phyloP scores from a whole-genome alignment of 2,113 vertebrate species.

The Gadus chalcogrammus region DNA sequence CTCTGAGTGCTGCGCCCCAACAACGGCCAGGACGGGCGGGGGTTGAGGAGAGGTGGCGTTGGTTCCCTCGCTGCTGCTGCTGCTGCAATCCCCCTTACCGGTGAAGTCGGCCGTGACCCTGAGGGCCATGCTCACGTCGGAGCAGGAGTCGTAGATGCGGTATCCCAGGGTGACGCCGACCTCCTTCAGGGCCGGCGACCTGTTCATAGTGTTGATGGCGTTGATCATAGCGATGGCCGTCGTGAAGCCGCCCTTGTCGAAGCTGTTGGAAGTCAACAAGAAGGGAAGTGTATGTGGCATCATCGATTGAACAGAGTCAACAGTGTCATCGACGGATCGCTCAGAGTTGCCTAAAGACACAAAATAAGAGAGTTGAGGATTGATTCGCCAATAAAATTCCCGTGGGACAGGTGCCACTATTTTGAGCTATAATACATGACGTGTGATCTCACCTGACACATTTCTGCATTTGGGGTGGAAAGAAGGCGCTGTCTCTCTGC shows the following conservation, averaged over 20 bases:
- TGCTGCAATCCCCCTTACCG: constrained; percentile 42
- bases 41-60: constrained; percentile 60
- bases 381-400: background rate
- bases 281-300: background rate
- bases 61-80: constrained; percentile 40
- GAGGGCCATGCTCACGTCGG: constrained; percentile 79
- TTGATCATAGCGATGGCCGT: constrained; percentile 81
- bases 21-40: constrained; percentile 70
- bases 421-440: background rate
- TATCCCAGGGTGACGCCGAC: constrained; percentile 80
- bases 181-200: constrained; percentile 70
- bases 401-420: background rate
- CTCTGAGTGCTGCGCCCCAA: constrained; percentile 78
- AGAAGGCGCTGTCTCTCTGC: constrained; percentile 27
- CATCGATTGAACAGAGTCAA: too few species aligned
- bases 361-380: background rate
- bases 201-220: constrained; percentile 79
- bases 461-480: constrained; percentile 63
- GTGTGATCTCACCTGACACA: constrained; percentile 76
- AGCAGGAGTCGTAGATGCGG: constrained; percentile 80
- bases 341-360: background rate
- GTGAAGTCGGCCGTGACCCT: constrained; percentile 72
- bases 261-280: constrained; percentile 58
- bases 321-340: background rate
- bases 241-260: constrained; percentile 67